Evolutionary conservation across 2,113 vertebrate genomes (phyloP).

Genomic region (Chaetops frenatus): DNA sequence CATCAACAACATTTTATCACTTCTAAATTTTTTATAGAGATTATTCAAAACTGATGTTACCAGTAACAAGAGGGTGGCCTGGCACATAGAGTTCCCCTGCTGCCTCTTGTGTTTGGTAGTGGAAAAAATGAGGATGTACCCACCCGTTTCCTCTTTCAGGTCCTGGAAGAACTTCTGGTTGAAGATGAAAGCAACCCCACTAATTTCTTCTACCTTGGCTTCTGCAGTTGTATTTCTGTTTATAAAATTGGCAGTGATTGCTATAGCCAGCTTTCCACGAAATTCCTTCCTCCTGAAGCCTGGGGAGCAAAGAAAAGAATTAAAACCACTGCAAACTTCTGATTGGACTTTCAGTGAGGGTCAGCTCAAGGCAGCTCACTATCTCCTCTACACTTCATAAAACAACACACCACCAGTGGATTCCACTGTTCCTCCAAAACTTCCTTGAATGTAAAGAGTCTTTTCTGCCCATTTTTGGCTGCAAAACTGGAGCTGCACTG

Average conservation of each 20-base stretch:
- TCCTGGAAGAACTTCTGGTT: slow-evolving; percentile 99
- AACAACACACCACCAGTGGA: neutral
- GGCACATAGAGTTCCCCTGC: neutral
- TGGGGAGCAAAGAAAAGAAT: slow-evolving; percentile 44
- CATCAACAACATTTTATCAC: neutral
- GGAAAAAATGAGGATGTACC: neutral
- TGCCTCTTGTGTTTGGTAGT: neutral
- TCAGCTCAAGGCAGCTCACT: neutral
- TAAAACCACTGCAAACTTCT: neutral
- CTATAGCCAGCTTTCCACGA: slow-evolving; percentile 94
- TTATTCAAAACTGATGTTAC: neutral
- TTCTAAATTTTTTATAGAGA: neutral
- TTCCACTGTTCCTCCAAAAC: neutral
- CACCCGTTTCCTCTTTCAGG: slow-evolving; percentile 94
- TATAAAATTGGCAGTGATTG: slow-evolving; percentile 97
- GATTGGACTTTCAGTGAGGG: neutral
- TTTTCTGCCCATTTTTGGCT: neutral
- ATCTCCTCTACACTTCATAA: neutral
- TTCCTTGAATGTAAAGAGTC: neutral
- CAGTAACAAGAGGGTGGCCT: neutral
- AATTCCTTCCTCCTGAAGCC: slow-evolving; percentile 97
- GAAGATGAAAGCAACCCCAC: slow-evolving; percentile 98
- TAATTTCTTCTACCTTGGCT: slow-evolving; percentile 97
- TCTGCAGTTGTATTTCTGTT: slow-evolving; percentile 97
- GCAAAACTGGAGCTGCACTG: neutral